Base-by-base conservation (phyloP, 2,888 invertebrate species). In the Labia minor region DNA sequence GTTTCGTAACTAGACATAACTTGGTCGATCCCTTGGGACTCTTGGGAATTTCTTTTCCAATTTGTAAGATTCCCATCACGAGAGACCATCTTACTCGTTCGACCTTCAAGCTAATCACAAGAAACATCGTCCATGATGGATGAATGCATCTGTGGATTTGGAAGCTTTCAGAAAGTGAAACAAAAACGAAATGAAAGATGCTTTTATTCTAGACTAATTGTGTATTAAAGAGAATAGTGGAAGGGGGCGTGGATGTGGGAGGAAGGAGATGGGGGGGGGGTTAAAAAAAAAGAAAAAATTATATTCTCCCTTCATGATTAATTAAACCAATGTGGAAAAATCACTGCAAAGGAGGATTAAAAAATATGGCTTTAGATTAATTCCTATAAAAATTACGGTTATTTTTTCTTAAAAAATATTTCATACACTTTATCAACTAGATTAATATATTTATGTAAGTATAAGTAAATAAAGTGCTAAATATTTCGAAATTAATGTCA, bases 71-170 rank as follows among this genome's bases (percentile, higher is more conserved):
- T 49, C 49, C 49, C 49, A 49, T 16, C 49, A 49, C n/a, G 49
- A 49, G 49, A 49, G 49, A 49, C 49, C 49, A 49, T n/a, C 14
- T 11, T 16, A 11, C 16, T 14, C 49, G 49, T 49, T 49, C 49
- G 49, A 49, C 49, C 49, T 49, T 49, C 49, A 49, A 49, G 49
- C 49, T 49, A 49, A 49, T 49, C 49, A 49, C 49, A 49, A 49
- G 49, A 49, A 49, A 49, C 49, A 49, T 49, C 14, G 49, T 4
- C 49, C 49, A 16, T 49, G 49, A 49, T 49, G 49, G 49, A 49
- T 49, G 49, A 49, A 49, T 49, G 49, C 49, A 49, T 49, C 49
- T 49, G 49, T 49, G 49, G 49, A 49, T 49, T 11, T 16, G 49
- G 49, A 49, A n/a, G 49, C n/a, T n/a, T 49, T 49, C 49, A 2